phyloP scores from a whole-genome alignment of 2,113 vertebrate genomes.

The Rattus rattus region DNA sequence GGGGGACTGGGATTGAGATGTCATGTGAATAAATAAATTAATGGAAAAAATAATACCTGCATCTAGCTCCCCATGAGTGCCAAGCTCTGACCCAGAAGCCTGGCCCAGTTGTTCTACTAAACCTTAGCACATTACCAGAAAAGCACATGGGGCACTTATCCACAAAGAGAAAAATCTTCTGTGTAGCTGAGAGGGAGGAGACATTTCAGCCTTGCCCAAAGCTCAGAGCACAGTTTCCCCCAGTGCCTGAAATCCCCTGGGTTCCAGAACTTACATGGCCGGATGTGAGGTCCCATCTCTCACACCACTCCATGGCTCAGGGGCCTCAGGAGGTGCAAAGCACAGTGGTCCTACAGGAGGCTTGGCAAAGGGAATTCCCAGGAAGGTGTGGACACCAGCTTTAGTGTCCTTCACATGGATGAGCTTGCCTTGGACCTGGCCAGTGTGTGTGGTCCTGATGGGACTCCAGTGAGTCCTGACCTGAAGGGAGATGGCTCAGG shows the following conservation, averaged over 20 bases:
- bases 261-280: slow-evolving; percentile 84
- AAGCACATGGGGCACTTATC: not conserved
- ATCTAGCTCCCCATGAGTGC: not conserved
- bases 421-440: slow-evolving; percentile 87
- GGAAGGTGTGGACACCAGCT: slow-evolving; percentile 84
- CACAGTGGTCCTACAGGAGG: slow-evolving; percentile 89
- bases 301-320: slow-evolving; percentile 87
- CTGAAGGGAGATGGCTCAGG: slow-evolving; percentile 57
- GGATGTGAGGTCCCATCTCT: slow-evolving; percentile 78
- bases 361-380: slow-evolving; percentile 83
- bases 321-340: slow-evolving; percentile 88
- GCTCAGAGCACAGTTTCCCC: not conserved
- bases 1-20: too few relatives aligned
- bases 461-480: slow-evolving; percentile 64
- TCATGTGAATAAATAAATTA: too few relatives aligned
- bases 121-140: not conserved
- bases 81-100: not conserved
- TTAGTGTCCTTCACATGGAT: slow-evolving; percentile 85
- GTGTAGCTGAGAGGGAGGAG: not conserved
- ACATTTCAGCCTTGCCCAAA: not conserved
- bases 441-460: slow-evolving; percentile 86
- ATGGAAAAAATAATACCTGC: not conserved
- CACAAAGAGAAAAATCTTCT: not conserved
- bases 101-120: not conserved
- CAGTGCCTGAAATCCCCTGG: not conserved